Evolutionary conservation across 2,113 vertebrate genomes (phyloP).

Genomic region (Patagioenas fasciata): DNA sequence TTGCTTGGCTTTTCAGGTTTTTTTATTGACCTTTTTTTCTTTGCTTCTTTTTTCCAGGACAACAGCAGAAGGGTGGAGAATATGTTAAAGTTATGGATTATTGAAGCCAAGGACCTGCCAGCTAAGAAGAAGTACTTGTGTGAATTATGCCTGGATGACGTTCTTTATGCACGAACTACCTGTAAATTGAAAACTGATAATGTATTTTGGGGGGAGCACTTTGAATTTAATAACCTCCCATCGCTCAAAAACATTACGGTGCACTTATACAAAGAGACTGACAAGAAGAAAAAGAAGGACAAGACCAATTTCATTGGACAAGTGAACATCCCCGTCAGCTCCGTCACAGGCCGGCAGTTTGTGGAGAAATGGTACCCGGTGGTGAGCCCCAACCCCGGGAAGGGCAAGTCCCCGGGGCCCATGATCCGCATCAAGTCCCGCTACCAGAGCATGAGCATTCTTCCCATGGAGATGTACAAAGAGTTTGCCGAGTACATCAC

Average conservation of each 20-base stretch:
- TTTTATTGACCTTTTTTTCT: slow-evolving; percentile 24
- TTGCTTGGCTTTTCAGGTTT: neutral
- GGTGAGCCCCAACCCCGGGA: slow-evolving; percentile 87
- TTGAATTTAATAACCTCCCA: slow-evolving; percentile 97
- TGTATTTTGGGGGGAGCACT: slow-evolving; percentile 99
- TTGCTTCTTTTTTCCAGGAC: slow-evolving; percentile 78
- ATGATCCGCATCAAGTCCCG: slow-evolving; percentile 97
- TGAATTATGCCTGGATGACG: slow-evolving; percentile 94
- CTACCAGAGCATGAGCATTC: slow-evolving; percentile 96
- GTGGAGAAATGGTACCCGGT: slow-evolving; percentile 97
- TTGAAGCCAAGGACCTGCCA: slow-evolving; percentile 97
- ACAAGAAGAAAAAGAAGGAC: slow-evolving; percentile 99
- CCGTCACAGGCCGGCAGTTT: slow-evolving; percentile 91
- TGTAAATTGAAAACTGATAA: slow-evolving; percentile 99
- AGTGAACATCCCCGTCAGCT: slow-evolving; percentile 86
- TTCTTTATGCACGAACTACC: slow-evolving; percentile 97
- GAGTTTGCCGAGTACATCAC: slow-evolving; percentile 98
- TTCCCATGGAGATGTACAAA: slow-evolving; percentile 99
- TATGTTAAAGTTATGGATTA: slow-evolving; percentile 94
- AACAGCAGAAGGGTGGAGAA: slow-evolving; percentile 96
- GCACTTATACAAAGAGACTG: slow-evolving; percentile 96
- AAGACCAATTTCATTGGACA: slow-evolving; percentile 96
- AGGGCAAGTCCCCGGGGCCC: slow-evolving; percentile 89
- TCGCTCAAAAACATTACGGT: slow-evolving; percentile 86
- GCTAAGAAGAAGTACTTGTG: slow-evolving; percentile 98